A percentile compares a stretch with the other conserved stretches of the same genome.
Evolutionary conservation across 2,888 invertebrate species (phyloP).

Genomic region (Neoaliturus tenellus): DNA sequence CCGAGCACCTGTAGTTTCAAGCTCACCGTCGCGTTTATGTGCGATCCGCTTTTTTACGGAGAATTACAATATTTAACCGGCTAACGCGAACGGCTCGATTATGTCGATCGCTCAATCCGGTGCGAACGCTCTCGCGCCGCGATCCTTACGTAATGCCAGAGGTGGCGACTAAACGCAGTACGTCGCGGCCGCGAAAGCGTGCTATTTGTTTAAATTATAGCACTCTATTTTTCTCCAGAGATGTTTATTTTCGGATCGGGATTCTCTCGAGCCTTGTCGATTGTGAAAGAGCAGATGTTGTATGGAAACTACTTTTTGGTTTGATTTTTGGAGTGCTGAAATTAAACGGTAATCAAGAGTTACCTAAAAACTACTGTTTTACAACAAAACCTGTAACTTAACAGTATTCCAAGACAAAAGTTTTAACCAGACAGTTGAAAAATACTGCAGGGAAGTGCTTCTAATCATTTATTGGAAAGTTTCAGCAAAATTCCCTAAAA

Average conservation of each 20-base stretch:
- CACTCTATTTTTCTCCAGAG: constrained; percentile 33
- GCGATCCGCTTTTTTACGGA: constrained; percentile 13
- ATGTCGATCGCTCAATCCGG: constrained; percentile 20
- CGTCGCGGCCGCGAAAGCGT: background rate
- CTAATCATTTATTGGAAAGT: too few species aligned
- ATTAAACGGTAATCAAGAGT: too few species aligned
- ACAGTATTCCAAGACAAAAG: too few species aligned
- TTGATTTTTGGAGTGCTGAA: too few species aligned
- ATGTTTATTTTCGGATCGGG: constrained; percentile 52
- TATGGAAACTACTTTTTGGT: too few species aligned
- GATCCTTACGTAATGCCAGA: constrained; percentile 17
- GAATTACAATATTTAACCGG: constrained; percentile 47
- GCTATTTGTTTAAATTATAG: constrained; percentile 46
- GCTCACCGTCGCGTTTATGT: background rate
- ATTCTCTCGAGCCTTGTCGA: background rate
- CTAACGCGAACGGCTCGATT: background rate
- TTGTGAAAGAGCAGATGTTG: background rate
- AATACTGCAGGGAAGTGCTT: too few species aligned
- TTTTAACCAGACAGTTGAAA: too few species aligned
- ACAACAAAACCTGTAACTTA: too few species aligned
- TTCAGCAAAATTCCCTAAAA: too few species aligned
- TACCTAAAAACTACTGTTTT: too few species aligned
- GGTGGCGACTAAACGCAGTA: constrained; percentile 11
- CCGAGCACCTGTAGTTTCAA: constrained; percentile 4
- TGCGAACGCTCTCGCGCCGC: constrained; percentile 12